Evolutionary conservation across 2,888 invertebrate genomes (phyloP).

Genomic region (Dicycla oo): DNA sequence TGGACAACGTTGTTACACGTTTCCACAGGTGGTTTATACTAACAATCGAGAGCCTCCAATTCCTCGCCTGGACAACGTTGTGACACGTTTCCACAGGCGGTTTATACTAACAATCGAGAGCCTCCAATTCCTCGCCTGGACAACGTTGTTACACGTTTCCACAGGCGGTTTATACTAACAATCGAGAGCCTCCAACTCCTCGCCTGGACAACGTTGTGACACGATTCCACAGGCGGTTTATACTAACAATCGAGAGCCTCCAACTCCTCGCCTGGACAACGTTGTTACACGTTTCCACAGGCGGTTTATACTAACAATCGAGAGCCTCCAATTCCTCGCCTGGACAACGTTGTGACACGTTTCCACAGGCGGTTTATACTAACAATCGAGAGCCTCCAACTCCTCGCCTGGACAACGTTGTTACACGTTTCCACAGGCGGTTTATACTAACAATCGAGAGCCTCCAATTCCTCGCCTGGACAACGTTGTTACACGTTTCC

Average conservation of each 20-base stretch:
- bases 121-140: neutral
- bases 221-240: neutral
- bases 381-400: neutral
- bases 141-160: neutral
- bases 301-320: neutral
- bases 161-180: neutral
- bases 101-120: neutral
- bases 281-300: neutral
- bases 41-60: neutral
- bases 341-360: no score
- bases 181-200: neutral
- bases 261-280: neutral
- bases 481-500: neutral
- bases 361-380: neutral
- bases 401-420: neutral
- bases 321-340: neutral
- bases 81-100: neutral
- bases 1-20: no score
- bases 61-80: neutral
- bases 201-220: no score
- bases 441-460: neutral
- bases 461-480: neutral
- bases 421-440: neutral
- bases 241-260: neutral
- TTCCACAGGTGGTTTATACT: neutral